Percentiles rank a stretch among this genome's conserved stretches.
Conservation (phyloP, 2,888 invertebrate species). For the Eurytoma californica region DNA sequence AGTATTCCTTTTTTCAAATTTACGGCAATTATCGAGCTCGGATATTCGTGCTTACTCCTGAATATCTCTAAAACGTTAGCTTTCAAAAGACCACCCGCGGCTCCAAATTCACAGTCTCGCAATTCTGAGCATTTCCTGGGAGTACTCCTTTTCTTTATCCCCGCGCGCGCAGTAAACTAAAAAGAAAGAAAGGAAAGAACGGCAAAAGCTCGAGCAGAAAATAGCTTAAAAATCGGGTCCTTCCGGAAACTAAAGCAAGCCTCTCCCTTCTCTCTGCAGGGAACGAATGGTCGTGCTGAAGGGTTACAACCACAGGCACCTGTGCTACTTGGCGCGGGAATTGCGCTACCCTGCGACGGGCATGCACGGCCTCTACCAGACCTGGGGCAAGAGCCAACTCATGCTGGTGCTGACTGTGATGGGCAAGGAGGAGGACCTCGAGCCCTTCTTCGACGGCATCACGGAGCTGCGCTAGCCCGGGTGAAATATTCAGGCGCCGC, state of each 20-base stretch:
- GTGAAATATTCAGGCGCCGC: background rate
- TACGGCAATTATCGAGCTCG: no score
- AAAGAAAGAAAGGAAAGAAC: no score
- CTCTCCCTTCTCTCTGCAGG: background rate
- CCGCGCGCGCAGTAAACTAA: no score
- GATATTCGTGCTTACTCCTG: no score
- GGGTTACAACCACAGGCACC: conserved; percentile 54
- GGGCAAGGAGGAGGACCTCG: conserved; percentile 75
- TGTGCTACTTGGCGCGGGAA: conserved; percentile 45
- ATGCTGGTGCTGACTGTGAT: conserved; percentile 75
- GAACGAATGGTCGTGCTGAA: conserved; percentile 52
- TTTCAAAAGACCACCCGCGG: no score
- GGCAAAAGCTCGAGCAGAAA: no score
- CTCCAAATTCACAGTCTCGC: no score
- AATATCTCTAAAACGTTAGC: no score
- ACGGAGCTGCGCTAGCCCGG: conserved; percentile 53
- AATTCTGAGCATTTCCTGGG: no score
- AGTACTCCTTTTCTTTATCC: no score
- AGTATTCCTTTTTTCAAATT: conserved; percentile 23
- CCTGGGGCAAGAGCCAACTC: conserved; percentile 56
- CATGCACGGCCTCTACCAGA: conserved; percentile 55
- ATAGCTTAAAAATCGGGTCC: no score
- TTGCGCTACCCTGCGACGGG: conserved; percentile 57
- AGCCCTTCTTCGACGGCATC: conserved; percentile 73
- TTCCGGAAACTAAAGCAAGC: background rate